Base-by-base conservation (phyloP, 2,797 vertebrate genomes). In the Coreius guichenoti region DNA sequence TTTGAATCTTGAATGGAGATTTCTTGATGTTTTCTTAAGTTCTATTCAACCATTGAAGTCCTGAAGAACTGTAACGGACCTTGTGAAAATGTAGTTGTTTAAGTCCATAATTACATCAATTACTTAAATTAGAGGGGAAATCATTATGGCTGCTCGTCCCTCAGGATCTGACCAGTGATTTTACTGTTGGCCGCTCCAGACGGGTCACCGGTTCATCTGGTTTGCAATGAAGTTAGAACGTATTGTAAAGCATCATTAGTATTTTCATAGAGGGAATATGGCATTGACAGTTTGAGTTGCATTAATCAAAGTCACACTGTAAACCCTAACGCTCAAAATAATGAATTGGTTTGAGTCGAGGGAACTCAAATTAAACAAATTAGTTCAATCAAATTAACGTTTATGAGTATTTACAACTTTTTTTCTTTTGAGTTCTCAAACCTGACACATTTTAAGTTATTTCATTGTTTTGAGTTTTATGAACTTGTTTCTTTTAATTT, bases 41-140 rank as follows among this genome's bases (percentile, higher is more conserved):
- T 8, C 16, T 43, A 12, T 67, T 56, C 17, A 29, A 7, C 33
- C 12, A 51, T 47, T 65, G 23, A 83, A 73, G 39, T 56, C 43
- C 45, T 68, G 1, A 81, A 87, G 54, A 85, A 74, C 82, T 88
- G 73, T 47, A 80, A 74, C 80, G 13, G 81, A 75, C 77, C 85
- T 84, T 87, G 87, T 85, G 75, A 86, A 86, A 85, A 85, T 82
- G 70, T 80, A 86, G 86, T 80, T 77, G 54, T 83, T 87, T 85
- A 84, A 82, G 49, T 69, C 86, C 73, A 54, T 88, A 88, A 90
- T 89, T 86, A 78, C 88, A 72, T 87, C 88, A 88, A 89, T 89
- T 90, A 85, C 81, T 79, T 79, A 85, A 90, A 90, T 87, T 88
- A 85, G 86, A 88, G 88, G 82, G 81, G 86, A 86, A 86, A 90